A percentile compares a stretch with the other conserved stretches of the same genome.
Conservation (phyloP, 2,888 invertebrate genomes). For the Tigriopus californicus region DNA sequence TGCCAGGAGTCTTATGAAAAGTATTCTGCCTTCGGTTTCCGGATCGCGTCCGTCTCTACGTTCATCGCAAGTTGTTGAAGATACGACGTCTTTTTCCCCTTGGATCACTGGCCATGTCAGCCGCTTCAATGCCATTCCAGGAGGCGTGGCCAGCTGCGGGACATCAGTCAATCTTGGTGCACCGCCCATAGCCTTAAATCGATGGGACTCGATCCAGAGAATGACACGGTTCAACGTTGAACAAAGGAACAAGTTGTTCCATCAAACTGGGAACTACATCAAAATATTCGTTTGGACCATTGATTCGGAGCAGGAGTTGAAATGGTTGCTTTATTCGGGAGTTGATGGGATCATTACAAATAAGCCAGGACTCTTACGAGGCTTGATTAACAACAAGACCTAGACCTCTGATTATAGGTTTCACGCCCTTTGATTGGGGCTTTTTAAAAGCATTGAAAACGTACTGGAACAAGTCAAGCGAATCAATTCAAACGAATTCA, state of each 20-base stretch:
- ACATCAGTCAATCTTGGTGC: neutral
- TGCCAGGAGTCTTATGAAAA: no score
- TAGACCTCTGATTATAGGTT: no score
- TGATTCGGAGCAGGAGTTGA: neutral
- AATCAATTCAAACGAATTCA: no score
- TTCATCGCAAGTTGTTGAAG: neutral
- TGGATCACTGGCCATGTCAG: neutral
- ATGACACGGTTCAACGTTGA: neutral
- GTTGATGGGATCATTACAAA: conserved; percentile 4
- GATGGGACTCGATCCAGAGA: neutral
- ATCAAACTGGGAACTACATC: neutral
- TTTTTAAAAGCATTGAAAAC: no score
- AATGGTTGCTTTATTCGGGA: neutral
- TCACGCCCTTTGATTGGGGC: no score
- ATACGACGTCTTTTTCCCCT: neutral
- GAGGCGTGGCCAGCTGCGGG: neutral
- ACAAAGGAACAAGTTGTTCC: neutral
- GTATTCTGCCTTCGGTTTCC: no score
- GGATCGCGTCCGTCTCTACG: no score
- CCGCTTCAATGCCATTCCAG: neutral
- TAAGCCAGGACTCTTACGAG: neutral
- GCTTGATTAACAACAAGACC: no score
- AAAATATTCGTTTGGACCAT: neutral
- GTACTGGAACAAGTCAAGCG: no score
- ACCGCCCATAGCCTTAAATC: neutral